Percentiles rank a stretch among this genome's conserved stretches.
These are phyloP conservation scores for Phalanger gymnotis DNA, from an alignment of 2,797 vertebrate genomes.

Conservation along the genomic window DNA sequence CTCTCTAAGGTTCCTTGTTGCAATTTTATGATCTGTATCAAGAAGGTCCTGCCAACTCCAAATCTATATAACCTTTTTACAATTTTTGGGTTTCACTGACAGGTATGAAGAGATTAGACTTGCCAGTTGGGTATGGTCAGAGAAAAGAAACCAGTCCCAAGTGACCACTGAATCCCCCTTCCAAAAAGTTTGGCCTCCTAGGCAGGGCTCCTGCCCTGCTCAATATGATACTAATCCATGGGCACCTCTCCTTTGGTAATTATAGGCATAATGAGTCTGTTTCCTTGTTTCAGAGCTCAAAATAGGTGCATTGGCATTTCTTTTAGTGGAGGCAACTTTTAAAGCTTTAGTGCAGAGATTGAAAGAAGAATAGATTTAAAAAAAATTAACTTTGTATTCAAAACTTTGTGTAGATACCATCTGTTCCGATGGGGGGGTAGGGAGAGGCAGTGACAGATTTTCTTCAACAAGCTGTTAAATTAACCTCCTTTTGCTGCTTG, in stretches of 20 bases:
- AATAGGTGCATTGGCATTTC: constrained; percentile 71
- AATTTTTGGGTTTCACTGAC: background rate
- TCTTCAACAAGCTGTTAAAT: constrained; percentile 80
- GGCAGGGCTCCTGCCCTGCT: constrained; percentile 53
- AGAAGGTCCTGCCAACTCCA: background rate
- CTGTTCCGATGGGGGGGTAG: constrained; percentile 69
- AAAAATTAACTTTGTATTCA: constrained; percentile 80
- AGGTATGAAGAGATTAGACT: background rate
- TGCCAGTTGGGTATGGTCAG: fast-evolving
- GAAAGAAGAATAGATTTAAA: constrained; percentile 59
- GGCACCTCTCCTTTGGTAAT: constrained; percentile 72
- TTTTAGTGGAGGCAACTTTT: constrained; percentile 46
- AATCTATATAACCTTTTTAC: background rate
- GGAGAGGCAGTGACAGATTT: constrained; percentile 73
- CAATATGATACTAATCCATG: constrained; percentile 63
- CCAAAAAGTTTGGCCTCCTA: constrained; percentile 40
- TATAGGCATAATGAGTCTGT: constrained; percentile 65
- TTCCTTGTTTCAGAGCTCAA: constrained; percentile 75
- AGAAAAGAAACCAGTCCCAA: background rate
- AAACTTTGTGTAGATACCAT: constrained; percentile 75
- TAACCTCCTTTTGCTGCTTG: constrained; percentile 59
- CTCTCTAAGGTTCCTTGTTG: background rate
- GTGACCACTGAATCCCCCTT: constrained; percentile 32
- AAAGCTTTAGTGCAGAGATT: constrained; percentile 69
- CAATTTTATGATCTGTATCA: background rate